phyloP scores from a whole-genome alignment of 2,888 invertebrate species.

The Parnassius orleans region DNA sequence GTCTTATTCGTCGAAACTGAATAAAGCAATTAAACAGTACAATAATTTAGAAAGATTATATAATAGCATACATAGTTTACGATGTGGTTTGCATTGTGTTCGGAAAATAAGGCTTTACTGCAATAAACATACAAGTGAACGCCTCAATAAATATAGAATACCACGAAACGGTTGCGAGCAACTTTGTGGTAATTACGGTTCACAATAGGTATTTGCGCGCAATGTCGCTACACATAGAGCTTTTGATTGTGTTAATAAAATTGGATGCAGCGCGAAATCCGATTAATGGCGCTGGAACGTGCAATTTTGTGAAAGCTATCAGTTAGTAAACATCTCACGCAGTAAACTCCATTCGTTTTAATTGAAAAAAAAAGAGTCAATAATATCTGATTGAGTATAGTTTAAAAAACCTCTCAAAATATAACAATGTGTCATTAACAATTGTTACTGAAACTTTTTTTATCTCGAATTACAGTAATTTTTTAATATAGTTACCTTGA shows the following conservation, averaged over 20 bases:
- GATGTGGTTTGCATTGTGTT: not conserved
- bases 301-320: constrained; percentile 28
- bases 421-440: no score
- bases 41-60: no score
- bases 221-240: constrained; percentile 27
- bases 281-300: constrained; percentile 27
- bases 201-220: constrained; percentile 28
- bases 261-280: constrained; percentile 28
- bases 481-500: no score
- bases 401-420: no score
- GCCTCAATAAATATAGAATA: constrained; percentile 39
- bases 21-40: no score
- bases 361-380: constrained; percentile 14
- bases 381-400: no score
- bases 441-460: no score
- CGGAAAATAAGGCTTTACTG: constrained; percentile 10
- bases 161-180: constrained; percentile 24
- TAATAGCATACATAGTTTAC: no score
- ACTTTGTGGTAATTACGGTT: constrained; percentile 31
- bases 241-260: constrained; percentile 31
- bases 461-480: no score
- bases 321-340: constrained; percentile 27
- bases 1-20: no score
- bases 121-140: constrained; percentile 39
- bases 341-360: constrained; percentile 24